Evolutionary conservation across 2,888 invertebrate species (phyloP).

Genomic region (Cordilura impudica): DNA sequence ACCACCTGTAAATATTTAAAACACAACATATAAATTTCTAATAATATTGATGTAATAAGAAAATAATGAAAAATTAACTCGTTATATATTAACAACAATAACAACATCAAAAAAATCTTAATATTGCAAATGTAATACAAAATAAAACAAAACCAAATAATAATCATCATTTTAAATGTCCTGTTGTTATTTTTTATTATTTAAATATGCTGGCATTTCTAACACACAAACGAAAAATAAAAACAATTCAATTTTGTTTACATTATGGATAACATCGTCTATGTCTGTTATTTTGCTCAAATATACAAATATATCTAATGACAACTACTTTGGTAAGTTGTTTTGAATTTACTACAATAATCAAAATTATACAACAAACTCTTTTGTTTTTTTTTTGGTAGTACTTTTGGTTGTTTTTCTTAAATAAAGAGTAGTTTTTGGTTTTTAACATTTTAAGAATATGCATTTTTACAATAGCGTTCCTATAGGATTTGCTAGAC

Average conservation of each 20-base stretch:
- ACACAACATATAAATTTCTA: conserved; percentile 68
- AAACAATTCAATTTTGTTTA: conserved; percentile 29
- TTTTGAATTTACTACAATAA: conserved; percentile 5
- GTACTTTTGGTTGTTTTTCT: conserved; percentile 9
- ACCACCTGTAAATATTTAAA: conserved; percentile 76
- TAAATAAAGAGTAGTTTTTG: not conserved
- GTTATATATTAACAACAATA: not conserved
- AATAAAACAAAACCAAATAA: conserved; percentile 29
- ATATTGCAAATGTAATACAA: conserved; percentile 2
- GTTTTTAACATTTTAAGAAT: not conserved
- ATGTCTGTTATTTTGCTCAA: conserved; percentile 32
- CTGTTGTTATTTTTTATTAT: conserved; percentile 45
- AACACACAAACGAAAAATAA: conserved; percentile 22
- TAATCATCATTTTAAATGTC: conserved; percentile 48
- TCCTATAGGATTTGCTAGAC: too few relatives aligned
- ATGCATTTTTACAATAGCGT: too few relatives aligned
- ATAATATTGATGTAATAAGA: conserved; percentile 17
- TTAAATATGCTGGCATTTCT: conserved; percentile 39
- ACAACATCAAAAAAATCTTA: conserved; percentile 7
- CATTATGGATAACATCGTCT: conserved; percentile 45
- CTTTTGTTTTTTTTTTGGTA: conserved; percentile 17
- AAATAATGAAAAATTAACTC: conserved; percentile 11
- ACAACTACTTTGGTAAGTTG: conserved; percentile 99
- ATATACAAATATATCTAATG: conserved; percentile 89
- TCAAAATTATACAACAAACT: not conserved